A percentile compares a stretch with the other conserved stretches of the same genome.
These are phyloP conservation scores for Phyllopteryx taeniolatus DNA, from an alignment of 2,113 vertebrate species.

Conservation along the genomic window DNA sequence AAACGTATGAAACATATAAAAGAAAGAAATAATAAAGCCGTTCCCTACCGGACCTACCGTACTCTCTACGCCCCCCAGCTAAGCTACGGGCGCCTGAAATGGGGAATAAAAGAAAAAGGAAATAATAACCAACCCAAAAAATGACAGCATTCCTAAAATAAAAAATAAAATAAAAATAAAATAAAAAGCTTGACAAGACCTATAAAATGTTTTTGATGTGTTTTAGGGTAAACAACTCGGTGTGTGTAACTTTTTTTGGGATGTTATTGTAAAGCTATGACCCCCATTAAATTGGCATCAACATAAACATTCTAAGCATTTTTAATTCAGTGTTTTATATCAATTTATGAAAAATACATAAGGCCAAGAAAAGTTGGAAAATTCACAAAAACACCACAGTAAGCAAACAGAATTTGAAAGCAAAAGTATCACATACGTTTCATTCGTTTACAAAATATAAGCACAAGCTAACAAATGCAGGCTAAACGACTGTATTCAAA, in stretches of 20 bases:
- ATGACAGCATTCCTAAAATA: constrained; percentile 60
- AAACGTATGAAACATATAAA: constrained; percentile 71
- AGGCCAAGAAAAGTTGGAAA: constrained; percentile 67
- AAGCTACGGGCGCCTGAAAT: constrained; percentile 77
- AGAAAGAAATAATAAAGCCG: constrained; percentile 58
- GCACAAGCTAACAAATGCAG: constrained; percentile 53
- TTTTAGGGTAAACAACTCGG: constrained; percentile 21
- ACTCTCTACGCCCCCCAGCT: constrained; percentile 76
- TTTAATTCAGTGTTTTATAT: constrained; percentile 67
- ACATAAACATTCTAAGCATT: constrained; percentile 58
- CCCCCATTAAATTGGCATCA: constrained; percentile 63
- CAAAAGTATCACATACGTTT: constrained; percentile 45
- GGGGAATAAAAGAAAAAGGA: constrained; percentile 37
- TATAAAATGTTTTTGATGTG: constrained; percentile 19
- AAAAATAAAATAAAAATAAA: constrained; percentile 60
- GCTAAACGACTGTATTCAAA: constrained; percentile 42
- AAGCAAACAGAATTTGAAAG: constrained; percentile 42
- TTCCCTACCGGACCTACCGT: constrained; percentile 80
- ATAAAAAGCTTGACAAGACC: constrained; percentile 38
- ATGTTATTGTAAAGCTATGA: constrained; percentile 75
- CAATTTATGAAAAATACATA: constrained; percentile 72
- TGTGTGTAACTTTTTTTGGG: constrained; percentile 36
- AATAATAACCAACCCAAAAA: constrained; percentile 61
- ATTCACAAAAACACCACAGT: constrained; percentile 62
- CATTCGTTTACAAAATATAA: constrained; percentile 49